Evolutionary conservation across 2,888 invertebrate genomes (phyloP).

Genomic region (Coecobrya sp.): DNA sequence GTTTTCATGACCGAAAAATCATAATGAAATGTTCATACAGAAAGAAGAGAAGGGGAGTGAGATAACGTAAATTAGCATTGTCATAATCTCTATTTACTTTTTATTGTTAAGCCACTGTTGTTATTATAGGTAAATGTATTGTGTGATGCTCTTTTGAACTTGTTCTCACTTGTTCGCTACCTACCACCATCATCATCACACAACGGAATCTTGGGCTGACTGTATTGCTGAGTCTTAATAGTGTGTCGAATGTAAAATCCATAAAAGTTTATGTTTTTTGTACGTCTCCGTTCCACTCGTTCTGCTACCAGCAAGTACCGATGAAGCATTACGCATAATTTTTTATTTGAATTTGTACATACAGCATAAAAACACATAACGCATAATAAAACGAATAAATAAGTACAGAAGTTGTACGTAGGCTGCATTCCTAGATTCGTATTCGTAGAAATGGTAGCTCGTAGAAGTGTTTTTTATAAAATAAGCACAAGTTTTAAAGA

Average conservation of each 20-base stretch:
- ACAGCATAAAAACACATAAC: neutral
- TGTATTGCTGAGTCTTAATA: neutral
- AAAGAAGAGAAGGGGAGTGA: neutral
- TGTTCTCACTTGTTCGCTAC: neutral
- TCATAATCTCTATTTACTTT: constrained; percentile 11
- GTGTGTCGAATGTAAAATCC: neutral
- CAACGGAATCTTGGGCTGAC: neutral
- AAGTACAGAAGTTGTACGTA: neutral
- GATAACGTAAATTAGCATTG: constrained; percentile 10
- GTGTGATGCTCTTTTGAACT: neutral
- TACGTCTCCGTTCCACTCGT: neutral
- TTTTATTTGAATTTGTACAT: neutral
- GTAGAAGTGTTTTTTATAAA: neutral
- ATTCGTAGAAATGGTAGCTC: neutral
- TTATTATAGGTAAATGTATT: neutral
- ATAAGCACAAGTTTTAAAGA: neutral
- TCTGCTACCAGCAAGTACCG: neutral
- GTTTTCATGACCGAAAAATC: no score
- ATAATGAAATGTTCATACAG: neutral
- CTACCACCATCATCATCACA: neutral
- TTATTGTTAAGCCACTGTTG: neutral
- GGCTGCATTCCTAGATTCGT: neutral
- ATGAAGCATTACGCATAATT: constrained; percentile 24
- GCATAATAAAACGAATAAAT: neutral
- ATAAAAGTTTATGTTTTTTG: neutral